These are phyloP conservation scores for Bergia sp. DNA, from an alignment of 92 coral and sea anemone genomes.

Conservation along the genomic window DNA sequence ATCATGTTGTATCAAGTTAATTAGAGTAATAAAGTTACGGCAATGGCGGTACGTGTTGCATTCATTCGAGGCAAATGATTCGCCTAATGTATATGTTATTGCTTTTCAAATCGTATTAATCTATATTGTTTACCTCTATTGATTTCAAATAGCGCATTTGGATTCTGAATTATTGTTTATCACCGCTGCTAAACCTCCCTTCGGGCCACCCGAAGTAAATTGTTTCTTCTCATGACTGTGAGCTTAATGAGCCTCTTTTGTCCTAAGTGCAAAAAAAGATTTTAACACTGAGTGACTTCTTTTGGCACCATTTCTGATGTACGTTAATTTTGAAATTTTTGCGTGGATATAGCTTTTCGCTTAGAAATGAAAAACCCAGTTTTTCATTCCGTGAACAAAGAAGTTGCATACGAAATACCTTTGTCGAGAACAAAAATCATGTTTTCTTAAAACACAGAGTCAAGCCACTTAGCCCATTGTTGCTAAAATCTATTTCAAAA, in stretches of 20 bases:
- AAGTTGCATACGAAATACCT: not conserved
- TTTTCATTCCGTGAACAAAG: not conserved
- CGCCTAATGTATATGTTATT: constrained; percentile 67
- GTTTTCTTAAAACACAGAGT: constrained; percentile 47
- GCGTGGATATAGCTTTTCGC: not conserved
- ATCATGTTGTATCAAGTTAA: constrained; percentile 50
- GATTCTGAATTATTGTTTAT: constrained; percentile 11
- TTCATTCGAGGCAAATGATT: constrained; percentile 57
- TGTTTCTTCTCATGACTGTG: not conserved
- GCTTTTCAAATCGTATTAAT: constrained; percentile 69
- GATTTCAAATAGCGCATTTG: constrained; percentile 60
- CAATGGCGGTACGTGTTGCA: constrained; percentile 57
- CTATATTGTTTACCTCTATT: constrained; percentile 60
- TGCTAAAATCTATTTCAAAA: constrained; percentile 53
- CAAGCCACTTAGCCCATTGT: constrained; percentile 50
- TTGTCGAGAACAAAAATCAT: constrained; percentile 11
- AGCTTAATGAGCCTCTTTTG: not conserved
- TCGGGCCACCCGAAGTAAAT: constrained; percentile 1
- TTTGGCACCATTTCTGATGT: not conserved
- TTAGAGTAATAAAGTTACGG: constrained; percentile 63
- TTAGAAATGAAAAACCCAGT: not conserved
- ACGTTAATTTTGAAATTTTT: not conserved
- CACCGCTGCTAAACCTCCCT: not conserved
- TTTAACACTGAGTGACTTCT: not conserved
- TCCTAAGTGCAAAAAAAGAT: not conserved